Conservation (phyloP, 2,113 vertebrate species). For the Microtus ochrogaster region DNA sequence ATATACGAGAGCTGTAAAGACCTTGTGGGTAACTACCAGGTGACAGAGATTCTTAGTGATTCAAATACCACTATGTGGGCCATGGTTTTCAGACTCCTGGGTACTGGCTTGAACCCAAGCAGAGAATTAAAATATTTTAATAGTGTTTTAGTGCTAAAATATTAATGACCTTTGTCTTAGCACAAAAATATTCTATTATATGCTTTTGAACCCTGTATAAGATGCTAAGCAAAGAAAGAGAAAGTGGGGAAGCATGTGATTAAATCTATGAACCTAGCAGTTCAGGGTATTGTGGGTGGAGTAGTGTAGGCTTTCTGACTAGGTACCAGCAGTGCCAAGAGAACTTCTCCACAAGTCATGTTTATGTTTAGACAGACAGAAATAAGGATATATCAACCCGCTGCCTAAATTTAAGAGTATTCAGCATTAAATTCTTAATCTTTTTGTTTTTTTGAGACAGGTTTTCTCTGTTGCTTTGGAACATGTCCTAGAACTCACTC, state of each 20-base stretch:
- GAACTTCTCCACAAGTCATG: background rate
- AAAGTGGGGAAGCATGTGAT: background rate
- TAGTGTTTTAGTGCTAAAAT: conserved; percentile 49
- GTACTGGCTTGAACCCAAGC: background rate
- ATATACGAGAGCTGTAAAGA: conserved; percentile 29
- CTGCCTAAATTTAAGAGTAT: background rate
- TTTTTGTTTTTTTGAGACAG: background rate
- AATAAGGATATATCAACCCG: conserved; percentile 34
- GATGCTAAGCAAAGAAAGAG: background rate
- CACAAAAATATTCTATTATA: background rate
- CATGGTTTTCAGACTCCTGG: background rate
- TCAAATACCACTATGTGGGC: conserved; percentile 1
- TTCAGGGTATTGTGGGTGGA: conserved; percentile 39
- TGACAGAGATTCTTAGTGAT: conserved; percentile 2
- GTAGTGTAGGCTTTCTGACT: conserved; percentile 9
- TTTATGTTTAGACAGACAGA: conserved; percentile 37
- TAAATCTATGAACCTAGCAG: conserved; percentile 17
- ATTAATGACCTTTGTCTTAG: conserved; percentile 13
- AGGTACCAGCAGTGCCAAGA: conserved; percentile 39
- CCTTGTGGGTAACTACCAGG: background rate
- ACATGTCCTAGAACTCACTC: too few relatives aligned
- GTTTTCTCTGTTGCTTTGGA: too few relatives aligned
- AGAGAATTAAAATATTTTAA: conserved; percentile 40
- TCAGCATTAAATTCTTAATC: conserved; percentile 17
- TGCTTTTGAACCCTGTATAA: background rate